Base-by-base conservation (phyloP, 2,888 invertebrate genomes). In the Neocrepidodera transversa region DNA sequence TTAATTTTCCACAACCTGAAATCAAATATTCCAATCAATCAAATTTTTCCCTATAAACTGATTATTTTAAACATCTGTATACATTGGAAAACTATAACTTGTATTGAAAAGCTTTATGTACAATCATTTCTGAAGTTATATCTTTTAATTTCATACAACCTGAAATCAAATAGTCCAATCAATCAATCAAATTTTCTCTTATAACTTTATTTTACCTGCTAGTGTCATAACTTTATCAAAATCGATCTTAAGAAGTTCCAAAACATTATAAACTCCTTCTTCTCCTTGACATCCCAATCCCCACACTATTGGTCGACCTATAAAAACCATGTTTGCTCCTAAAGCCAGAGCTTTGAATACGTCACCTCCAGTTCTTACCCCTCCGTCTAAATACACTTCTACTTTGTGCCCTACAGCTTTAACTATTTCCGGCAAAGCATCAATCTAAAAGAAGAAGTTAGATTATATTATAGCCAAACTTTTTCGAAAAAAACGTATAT, bases 261-360 rank as follows among this genome's bases (percentile, higher is more conserved):
- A 80, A 74, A 95, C 83, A 63, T 83, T 82, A 68, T 84, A 85
- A 0, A 92, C 94, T 0, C 95, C 95, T 16, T 84, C 81, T 76
- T 92, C 87, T 0, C 95, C 95, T 43, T 85, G 86, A 52, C 88
- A 86, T 0, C 89, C 83, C 49, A 96, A 78, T 0, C 93, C 95
- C 93, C 94, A 96, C 3, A 95, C 71, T 20, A 91, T 86, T 0
- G 95, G 93, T 51, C 95, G 84, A 0, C 95, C 96, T 20, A 95
- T 81, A 74, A 95, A 95, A 0, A 91, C 95, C 87, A 92, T 91
- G 81, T 85, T 88, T 1, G 97, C 97, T 10, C 97, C 97, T 14
- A 97, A 81, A 1, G 94, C 94, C 43, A 97, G 72, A 0, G 95
- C 95, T 81, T 95, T 97, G 68, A 93, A 90, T 8, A 95, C 87